phyloP scores from a whole-genome alignment of 2,113 vertebrate species.

The Xyliphius kryptos region DNA sequence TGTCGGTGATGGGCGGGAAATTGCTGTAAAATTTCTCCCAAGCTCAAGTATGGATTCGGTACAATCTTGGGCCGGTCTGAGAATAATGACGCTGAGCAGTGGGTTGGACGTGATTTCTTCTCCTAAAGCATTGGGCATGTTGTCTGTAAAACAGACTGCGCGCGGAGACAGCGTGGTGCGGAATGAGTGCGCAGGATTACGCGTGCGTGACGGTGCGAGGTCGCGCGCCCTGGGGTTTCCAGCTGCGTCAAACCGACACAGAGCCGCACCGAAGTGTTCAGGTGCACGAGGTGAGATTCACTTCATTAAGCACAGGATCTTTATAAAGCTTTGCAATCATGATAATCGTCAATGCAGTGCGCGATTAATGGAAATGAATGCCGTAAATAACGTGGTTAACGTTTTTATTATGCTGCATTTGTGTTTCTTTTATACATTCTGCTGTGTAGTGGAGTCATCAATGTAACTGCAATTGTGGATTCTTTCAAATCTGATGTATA shows the following conservation, averaged over 20 bases:
- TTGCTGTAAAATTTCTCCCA: no score
- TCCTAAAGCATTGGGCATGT: slow-evolving; percentile 10
- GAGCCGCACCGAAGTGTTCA: slow-evolving; percentile 75
- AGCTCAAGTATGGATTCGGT: slow-evolving; percentile 9
- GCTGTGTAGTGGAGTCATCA: no score
- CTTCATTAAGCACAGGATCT: no score
- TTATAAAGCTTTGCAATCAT: no score
- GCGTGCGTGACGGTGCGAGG: slow-evolving; percentile 85
- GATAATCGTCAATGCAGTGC: no score
- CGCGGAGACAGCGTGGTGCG: slow-evolving; percentile 37
- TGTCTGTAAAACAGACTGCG: background rate
- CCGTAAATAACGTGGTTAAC: no score
- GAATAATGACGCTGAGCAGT: slow-evolving; percentile 53
- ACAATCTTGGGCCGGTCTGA: slow-evolving; percentile 48
- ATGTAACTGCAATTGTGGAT: no score
- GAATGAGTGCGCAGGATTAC: slow-evolving; percentile 88
- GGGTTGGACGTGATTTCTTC: slow-evolving; percentile 52
- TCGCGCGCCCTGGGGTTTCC: slow-evolving; percentile 90
- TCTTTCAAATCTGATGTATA: no score
- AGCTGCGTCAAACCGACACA: slow-evolving; percentile 71
- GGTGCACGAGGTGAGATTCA: slow-evolving; percentile 81
- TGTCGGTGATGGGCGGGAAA: no score
- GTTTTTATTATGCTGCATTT: no score
- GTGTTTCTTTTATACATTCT: no score
- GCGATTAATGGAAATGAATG: no score